phyloP scores from a whole-genome alignment of 2,888 invertebrate genomes.

The Amitus sp. region DNA sequence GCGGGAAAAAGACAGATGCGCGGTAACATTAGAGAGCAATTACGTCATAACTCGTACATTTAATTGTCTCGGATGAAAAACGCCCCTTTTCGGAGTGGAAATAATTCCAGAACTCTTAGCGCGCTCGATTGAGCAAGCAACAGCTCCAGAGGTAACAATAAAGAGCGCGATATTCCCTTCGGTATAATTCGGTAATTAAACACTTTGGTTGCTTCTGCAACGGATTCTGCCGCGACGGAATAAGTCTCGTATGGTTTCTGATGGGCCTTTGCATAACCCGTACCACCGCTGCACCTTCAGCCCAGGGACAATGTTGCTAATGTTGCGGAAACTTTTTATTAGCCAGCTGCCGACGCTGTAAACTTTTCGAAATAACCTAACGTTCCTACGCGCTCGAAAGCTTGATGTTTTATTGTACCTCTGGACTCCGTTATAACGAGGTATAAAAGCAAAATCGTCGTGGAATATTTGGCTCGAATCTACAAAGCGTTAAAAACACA shows the following conservation, averaged over 20 bases:
- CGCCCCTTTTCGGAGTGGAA: constrained; percentile 24
- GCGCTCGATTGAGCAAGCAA: constrained; percentile 37
- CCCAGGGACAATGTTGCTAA: constrained; percentile 54
- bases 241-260: constrained; percentile 23
- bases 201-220: constrained; percentile 18
- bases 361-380: constrained; percentile 24
- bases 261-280: constrained; percentile 54
- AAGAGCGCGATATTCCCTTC: constrained; percentile 20
- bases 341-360: constrained; percentile 30
- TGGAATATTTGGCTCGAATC: no score
- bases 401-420: constrained; percentile 5
- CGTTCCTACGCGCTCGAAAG: constrained; percentile 12
- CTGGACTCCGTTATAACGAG: not conserved
- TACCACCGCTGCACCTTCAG: constrained; percentile 34
- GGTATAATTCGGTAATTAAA: constrained; percentile 57
- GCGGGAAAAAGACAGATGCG: constrained; percentile 14
- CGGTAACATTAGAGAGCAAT: constrained; percentile 22
- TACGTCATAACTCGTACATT: constrained; percentile 20
- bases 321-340: constrained; percentile 57
- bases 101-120: constrained; percentile 36
- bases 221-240: constrained; percentile 20
- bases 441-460: no score
- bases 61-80: constrained; percentile 29
- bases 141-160: constrained; percentile 17
- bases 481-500: not conserved